Evolutionary conservation across 2,113 vertebrate species (phyloP).

Genomic region (Coryphaenoides rupestris): DNA sequence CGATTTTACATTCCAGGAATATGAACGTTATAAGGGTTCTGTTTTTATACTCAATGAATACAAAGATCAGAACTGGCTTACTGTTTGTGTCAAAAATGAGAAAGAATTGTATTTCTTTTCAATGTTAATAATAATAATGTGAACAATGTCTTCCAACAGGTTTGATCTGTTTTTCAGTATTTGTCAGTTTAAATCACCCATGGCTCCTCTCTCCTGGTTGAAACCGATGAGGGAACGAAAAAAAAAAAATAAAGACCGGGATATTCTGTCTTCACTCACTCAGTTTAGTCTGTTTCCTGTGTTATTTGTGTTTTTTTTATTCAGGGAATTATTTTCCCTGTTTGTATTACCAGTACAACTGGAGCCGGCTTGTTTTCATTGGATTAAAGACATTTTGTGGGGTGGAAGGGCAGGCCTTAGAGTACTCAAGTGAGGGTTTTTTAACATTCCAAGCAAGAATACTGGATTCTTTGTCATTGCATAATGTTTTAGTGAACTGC

Average conservation of each 20-base stretch:
- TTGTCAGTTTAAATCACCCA: constrained; percentile 11
- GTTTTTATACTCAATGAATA: too few species aligned
- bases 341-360: constrained; percentile 45
- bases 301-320: not conserved
- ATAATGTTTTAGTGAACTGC: constrained; percentile 31
- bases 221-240: not conserved
- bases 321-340: constrained; percentile 38
- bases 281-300: not conserved
- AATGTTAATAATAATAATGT: constrained; percentile 37
- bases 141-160: constrained; percentile 18
- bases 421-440: constrained; percentile 37
- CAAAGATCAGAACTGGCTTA: too few species aligned
- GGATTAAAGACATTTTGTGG: constrained; percentile 12
- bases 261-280: constrained; percentile 10
- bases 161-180: constrained; percentile 47
- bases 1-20: too few species aligned
- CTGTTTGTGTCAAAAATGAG: too few species aligned
- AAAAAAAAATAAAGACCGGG: constrained; percentile 11
- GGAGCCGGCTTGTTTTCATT: constrained; percentile 50
- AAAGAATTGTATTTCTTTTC: not conserved
- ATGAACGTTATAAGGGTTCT: too few species aligned
- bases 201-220: not conserved
- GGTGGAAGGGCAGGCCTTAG: not conserved
- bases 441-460: constrained; percentile 62
- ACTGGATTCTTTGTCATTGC: constrained; percentile 50